Evolutionary conservation across 2,113 vertebrate species (phyloP).

Genomic region (Cairina moschata): DNA sequence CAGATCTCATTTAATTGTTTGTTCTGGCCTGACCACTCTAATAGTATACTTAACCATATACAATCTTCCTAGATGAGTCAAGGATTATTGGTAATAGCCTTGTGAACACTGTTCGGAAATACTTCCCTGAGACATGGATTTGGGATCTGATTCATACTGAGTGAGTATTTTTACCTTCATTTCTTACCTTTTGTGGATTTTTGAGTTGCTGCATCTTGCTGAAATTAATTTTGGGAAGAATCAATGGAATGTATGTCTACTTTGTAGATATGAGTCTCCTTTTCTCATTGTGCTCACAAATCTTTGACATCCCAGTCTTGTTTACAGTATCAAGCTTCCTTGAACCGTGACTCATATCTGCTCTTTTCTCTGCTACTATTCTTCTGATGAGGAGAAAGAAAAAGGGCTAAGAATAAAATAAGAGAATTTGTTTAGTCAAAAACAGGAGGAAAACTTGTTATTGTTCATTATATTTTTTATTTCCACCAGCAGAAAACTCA

Average conservation of each 20-base stretch:
- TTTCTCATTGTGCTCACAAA: neutral
- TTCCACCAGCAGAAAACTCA: neutral
- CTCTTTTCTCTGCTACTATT: neutral
- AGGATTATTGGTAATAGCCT: fast-evolving
- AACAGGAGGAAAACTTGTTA: neutral
- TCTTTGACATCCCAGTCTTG: fast-evolving
- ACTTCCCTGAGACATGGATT: constrained; percentile 90
- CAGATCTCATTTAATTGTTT: neutral
- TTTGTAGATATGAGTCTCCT: neutral
- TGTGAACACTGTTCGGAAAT: constrained; percentile 72
- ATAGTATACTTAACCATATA: neutral
- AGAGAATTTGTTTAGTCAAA: neutral
- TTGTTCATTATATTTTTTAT: neutral
- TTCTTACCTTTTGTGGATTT: neutral
- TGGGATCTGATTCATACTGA: constrained; percentile 81
- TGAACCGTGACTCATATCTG: neutral
- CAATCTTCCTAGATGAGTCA: neutral
- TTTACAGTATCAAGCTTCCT: neutral
- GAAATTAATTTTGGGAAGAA: neutral
- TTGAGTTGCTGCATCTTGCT: neutral
- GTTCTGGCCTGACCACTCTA: neutral
- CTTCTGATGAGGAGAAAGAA: neutral
- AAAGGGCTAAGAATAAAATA: neutral
- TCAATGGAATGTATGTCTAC: neutral
- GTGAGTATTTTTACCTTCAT: constrained; percentile 71